phyloP scores from a whole-genome alignment of 1,140 invertebrate species.

The Bicyclus anynana region DNA sequence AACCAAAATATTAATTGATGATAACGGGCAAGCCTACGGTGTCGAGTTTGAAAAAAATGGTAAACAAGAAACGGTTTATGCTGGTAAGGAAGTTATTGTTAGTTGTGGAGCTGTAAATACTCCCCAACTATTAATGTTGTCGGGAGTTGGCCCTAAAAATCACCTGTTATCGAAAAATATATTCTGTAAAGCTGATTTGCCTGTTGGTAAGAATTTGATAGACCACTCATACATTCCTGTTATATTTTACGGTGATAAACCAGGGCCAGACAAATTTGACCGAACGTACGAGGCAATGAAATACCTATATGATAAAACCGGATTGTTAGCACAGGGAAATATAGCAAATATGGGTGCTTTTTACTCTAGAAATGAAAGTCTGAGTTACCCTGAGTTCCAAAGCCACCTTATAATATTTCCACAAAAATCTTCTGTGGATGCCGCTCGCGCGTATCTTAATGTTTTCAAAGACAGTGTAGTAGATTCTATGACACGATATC shows the following conservation, averaged over 20 bases:
- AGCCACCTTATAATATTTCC: constrained; percentile 35
- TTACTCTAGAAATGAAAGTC: constrained; percentile 33
- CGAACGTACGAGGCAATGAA: constrained; percentile 33
- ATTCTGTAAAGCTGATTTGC: constrained; percentile 75
- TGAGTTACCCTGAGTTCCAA: constrained; percentile 55
- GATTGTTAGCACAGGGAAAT: constrained; percentile 36
- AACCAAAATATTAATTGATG: constrained; percentile 56
- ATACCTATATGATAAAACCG: constrained; percentile 53
- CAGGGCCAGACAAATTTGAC: constrained; percentile 17
- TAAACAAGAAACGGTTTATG: constrained; percentile 39
- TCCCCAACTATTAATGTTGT: constrained; percentile 72
- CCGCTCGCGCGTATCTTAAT: constrained; percentile 10
- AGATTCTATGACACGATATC: constrained; percentile 54
- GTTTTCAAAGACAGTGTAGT: constrained; percentile 52
- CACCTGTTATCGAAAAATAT: constrained; percentile 68
- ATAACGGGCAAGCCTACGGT: constrained; percentile 39
- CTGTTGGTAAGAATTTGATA: constrained; percentile 85
- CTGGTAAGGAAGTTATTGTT: constrained; percentile 74
- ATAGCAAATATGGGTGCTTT: constrained; percentile 43
- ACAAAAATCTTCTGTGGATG: constrained; percentile 36
- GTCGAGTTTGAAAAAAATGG: constrained; percentile 48
- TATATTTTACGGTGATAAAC: constrained; percentile 39
- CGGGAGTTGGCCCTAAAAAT: constrained; percentile 62
- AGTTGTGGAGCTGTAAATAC: constrained; percentile 75
- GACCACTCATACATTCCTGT: constrained; percentile 72